Percentiles rank a stretch among this genome's conserved stretches.
Conservation (phyloP, 2,888 invertebrate genomes). For the Stenoptilia bipunctidactyla region DNA sequence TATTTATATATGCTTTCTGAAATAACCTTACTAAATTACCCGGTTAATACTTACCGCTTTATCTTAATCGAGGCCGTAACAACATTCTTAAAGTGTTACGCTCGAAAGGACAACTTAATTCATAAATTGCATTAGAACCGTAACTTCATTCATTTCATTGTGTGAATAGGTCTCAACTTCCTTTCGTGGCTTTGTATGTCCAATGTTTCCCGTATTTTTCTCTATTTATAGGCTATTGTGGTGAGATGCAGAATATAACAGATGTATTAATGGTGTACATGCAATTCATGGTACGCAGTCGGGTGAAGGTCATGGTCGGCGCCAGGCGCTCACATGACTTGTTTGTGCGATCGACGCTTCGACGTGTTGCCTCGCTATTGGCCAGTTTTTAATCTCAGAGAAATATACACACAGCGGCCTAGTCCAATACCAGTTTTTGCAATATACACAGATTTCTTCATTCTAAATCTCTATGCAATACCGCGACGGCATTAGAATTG, state of each 20-base stretch:
- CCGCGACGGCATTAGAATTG: too few relatives aligned
- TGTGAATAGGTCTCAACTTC: conserved; percentile 23
- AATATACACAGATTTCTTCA: too few relatives aligned
- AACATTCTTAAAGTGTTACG: conserved; percentile 10
- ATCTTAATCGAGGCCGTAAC: too few relatives aligned
- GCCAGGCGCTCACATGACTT: conserved; percentile 45
- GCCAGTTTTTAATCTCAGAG: conserved; percentile 15
- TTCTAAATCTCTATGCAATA: too few relatives aligned
- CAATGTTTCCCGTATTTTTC: conserved; percentile 2
- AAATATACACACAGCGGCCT: neutral
- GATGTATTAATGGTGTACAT: conserved; percentile 22
- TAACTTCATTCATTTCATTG: conserved; percentile 19
- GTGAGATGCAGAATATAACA: conserved; percentile 5
- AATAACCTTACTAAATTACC: too few relatives aligned
- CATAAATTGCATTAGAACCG: conserved; percentile 18
- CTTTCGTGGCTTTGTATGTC: conserved; percentile 13
- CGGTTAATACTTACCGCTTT: too few relatives aligned
- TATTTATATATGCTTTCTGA: too few relatives aligned
- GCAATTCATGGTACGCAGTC: conserved; percentile 24
- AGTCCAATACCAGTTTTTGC: too few relatives aligned
- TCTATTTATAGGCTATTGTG: conserved; percentile 19
- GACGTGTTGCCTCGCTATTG: conserved; percentile 43
- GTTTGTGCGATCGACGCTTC: conserved; percentile 22
- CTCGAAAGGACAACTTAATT: conserved; percentile 17
- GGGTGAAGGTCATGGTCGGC: conserved; percentile 53